Conservation (phyloP, 1,140 invertebrate genomes). For the Ooceraea biroi region DNA sequence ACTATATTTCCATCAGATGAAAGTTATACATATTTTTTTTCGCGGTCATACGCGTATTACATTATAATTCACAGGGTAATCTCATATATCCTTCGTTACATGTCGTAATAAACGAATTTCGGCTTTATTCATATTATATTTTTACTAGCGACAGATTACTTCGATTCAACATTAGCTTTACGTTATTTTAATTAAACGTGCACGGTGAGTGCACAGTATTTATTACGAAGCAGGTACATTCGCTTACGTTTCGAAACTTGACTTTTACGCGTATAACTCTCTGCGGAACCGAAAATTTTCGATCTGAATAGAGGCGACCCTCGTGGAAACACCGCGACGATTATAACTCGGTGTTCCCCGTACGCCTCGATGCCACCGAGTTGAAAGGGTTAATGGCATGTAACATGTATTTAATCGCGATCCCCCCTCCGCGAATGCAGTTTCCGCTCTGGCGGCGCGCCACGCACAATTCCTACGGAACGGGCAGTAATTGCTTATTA, state of each 20-base stretch:
- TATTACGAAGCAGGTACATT: background rate
- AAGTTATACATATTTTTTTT: background rate
- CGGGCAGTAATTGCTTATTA: slow-evolving; percentile 60
- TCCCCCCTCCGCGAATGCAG: slow-evolving; percentile 48
- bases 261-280: slow-evolving; percentile 19
- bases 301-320: slow-evolving; percentile 24
- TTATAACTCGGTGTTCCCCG: slow-evolving; percentile 26
- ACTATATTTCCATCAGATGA: background rate
- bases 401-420: slow-evolving; percentile 62
- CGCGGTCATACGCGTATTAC: background rate
- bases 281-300: slow-evolving; percentile 16
- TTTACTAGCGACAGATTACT: slow-evolving; percentile 19
- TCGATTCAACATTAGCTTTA: slow-evolving; percentile 18
- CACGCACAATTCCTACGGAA: slow-evolving; percentile 37
- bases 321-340: slow-evolving; percentile 26
- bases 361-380: slow-evolving; percentile 15
- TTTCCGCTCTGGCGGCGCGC: slow-evolving; percentile 35
- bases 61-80: background rate
- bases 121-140: slow-evolving; percentile 43
- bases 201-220: slow-evolving; percentile 5
- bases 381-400: slow-evolving; percentile 61
- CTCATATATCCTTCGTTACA: slow-evolving; percentile 8
- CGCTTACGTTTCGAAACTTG: background rate
- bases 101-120: slow-evolving; percentile 23
- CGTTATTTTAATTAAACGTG: background rate